Conservation (phyloP, 1,140 invertebrate species). For the Lepidurus packardi region DNA sequence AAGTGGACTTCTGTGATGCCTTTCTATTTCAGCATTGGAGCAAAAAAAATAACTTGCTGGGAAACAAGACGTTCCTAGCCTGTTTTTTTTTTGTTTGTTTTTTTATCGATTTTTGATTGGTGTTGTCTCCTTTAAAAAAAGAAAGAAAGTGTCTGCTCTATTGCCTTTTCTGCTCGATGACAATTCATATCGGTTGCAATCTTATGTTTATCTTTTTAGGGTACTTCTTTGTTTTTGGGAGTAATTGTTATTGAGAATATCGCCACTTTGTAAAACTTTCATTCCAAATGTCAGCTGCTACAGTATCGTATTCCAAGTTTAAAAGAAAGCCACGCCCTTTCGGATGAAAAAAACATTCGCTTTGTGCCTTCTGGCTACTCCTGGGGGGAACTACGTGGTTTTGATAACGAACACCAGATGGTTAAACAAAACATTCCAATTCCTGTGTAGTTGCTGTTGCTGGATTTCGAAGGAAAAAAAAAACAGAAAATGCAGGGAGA, state of each 20-base stretch:
- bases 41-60: not conserved
- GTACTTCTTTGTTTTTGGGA: not conserved
- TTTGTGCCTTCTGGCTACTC: not conserved
- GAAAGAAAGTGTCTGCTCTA: not conserved
- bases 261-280: no score
- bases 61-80: not conserved
- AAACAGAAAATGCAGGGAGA: slow-evolving; percentile 1
- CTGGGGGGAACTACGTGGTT: not conserved
- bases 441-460: not conserved
- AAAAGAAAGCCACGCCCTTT: not conserved
- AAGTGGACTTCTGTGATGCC: slow-evolving; percentile 3
- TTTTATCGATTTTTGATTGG: not conserved
- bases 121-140: not conserved
- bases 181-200: slow-evolving; percentile 12
- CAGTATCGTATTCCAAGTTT: not conserved
- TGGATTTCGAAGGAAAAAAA: not conserved
- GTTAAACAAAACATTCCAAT: not conserved
- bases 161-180: slow-evolving; percentile 13
- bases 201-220: not conserved
- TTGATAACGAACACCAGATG: not conserved
- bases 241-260: no score
- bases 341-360: not conserved
- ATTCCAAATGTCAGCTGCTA: no score
- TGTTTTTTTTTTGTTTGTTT: not conserved
- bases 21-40: not conserved